These are phyloP conservation scores for Lordiphosa collinella DNA, from an alignment of 1,140 invertebrate species.

Conservation along the genomic window DNA sequence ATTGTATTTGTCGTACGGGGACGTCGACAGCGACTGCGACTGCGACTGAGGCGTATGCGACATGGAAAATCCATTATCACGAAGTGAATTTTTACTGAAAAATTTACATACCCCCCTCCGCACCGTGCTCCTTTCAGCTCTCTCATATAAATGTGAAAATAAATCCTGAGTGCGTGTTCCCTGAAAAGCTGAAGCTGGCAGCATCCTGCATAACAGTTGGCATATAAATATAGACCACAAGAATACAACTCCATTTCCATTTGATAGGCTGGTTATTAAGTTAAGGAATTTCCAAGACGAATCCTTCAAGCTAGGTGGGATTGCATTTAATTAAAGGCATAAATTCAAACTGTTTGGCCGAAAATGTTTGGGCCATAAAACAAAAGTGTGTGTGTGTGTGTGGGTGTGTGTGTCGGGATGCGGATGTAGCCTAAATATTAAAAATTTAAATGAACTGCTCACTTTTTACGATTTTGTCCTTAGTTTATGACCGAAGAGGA, in stretches of 20 bases:
- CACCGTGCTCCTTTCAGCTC: background rate
- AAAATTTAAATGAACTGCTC: conserved; percentile 78
- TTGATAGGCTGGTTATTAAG: conserved; percentile 65
- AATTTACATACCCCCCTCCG: conserved; percentile 66
- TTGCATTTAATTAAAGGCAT: conserved; percentile 77
- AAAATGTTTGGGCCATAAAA: conserved; percentile 53
- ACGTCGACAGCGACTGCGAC: conserved; percentile 19
- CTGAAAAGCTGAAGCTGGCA: conserved; percentile 14
- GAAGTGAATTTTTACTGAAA: conserved; percentile 77
- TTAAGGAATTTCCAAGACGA: conserved; percentile 53
- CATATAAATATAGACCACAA: conserved; percentile 34
- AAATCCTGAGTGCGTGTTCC: conserved; percentile 73
- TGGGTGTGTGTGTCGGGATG: conserved; percentile 1
- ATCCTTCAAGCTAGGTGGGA: conserved; percentile 44
- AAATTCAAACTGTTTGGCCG: conserved; percentile 61
- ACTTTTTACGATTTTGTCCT: conserved; percentile 76
- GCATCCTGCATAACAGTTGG: conserved; percentile 13
- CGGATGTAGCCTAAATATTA: conserved; percentile 62
- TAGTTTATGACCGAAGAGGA: conserved; percentile 58
- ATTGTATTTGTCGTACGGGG: conserved; percentile 45
- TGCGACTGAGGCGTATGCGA: conserved; percentile 64
- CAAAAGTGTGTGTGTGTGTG: conserved; percentile 44
- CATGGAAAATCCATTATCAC: conserved; percentile 77
- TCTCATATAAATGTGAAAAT: conserved; percentile 74
- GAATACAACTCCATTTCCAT: conserved; percentile 72